These are phyloP conservation scores for Rhogogaster chlorosoma DNA, from an alignment of 2,888 invertebrate species.

Conservation along the genomic window DNA sequence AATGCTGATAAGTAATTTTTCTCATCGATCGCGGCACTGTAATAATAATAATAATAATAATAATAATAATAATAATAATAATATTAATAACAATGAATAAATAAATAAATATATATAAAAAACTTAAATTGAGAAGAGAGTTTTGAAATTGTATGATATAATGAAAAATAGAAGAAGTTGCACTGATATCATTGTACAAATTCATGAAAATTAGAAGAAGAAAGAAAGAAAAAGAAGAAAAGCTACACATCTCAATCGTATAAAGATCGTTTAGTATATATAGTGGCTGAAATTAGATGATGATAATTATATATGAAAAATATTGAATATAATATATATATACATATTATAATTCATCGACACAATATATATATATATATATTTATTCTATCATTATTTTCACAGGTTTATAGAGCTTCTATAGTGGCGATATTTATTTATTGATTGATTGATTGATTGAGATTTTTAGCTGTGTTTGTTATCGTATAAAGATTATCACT, in stretches of 20 bases:
- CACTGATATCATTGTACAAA: background rate
- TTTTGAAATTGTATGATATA: background rate
- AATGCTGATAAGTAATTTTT: background rate
- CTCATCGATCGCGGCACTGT: background rate
- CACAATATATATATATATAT: background rate
- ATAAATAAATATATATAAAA: background rate
- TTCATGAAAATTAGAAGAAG: background rate
- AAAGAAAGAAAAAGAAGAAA: background rate
- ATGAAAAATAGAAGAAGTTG: background rate
- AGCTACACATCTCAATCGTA: background rate
- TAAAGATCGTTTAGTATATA: no score
- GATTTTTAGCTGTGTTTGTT: background rate
- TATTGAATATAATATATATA: background rate
- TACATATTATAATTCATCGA: background rate
- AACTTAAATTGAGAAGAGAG: background rate
- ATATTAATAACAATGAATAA: background rate
- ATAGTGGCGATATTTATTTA: slow-evolving; percentile 10
- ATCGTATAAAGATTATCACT: background rate
- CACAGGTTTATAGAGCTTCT: slow-evolving; percentile 39
- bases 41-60: background rate
- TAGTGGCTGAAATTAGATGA: background rate
- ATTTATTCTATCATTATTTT: background rate
- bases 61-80: no score
- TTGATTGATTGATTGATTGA: slow-evolving; percentile 30
- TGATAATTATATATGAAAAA: background rate